Conservation (phyloP, 2,888 invertebrate genomes). For the Isoperla grammatica region DNA sequence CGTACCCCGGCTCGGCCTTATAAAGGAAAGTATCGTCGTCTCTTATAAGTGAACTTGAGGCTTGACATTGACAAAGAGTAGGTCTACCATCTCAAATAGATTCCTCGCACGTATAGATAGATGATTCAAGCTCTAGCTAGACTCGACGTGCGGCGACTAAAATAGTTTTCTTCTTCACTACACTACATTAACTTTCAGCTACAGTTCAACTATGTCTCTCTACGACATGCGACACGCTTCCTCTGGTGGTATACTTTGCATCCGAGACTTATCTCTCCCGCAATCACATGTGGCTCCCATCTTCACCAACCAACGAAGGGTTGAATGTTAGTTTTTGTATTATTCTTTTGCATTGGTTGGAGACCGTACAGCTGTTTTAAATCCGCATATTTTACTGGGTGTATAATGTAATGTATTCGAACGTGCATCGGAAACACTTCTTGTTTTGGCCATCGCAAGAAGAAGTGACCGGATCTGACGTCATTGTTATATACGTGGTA, state of each 20-base stretch:
- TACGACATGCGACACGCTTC: too few relatives aligned
- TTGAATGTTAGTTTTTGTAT: background rate
- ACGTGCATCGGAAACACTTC: background rate
- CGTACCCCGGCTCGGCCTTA: background rate
- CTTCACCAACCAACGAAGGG: background rate
- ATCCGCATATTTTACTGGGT: constrained; percentile 1
- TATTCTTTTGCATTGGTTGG: background rate
- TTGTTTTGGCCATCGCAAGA: background rate
- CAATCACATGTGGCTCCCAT: constrained; percentile 7
- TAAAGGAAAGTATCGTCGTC: background rate
- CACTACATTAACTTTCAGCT: too few relatives aligned
- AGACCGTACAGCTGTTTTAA: constrained; percentile 4
- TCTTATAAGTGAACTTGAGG: background rate
- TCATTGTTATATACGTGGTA: constrained; percentile 1
- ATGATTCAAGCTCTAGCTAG: background rate
- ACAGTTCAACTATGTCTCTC: too few relatives aligned
- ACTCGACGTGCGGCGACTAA: background rate
- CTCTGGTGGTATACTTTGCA: too few relatives aligned
- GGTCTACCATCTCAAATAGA: background rate
- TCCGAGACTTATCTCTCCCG: background rate
- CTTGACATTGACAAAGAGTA: constrained; percentile 14
- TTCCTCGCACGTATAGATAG: background rate
- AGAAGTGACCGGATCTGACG: constrained; percentile 16
- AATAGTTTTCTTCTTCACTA: too few relatives aligned
- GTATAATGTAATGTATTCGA: constrained; percentile 1